Evolutionary conservation across 2,113 vertebrate genomes (phyloP), one percentile per base, ranked within the genome.

Genomic region (Lepus americanus): DNA sequence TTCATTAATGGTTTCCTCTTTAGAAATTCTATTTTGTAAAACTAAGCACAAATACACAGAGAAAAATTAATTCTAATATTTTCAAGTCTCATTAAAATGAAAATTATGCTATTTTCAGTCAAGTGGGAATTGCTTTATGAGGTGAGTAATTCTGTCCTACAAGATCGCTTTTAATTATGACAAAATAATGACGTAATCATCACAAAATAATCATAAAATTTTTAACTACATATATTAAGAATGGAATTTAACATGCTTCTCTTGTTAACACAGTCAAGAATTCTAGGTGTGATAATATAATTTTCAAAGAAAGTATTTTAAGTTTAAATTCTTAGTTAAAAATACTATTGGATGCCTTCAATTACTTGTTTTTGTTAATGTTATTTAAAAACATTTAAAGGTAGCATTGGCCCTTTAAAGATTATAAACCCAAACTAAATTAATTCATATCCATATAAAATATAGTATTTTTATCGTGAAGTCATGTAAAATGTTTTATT

Each of bases 101-200:
- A 80, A 95, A 89, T 89, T 67, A 29, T 29, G 12, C 59, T 93
- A 31, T n/a, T 86, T 96, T 0, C 36, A 55, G 63, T 97, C 89
- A 66, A 72, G 76, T 92, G n/a, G 13, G 84, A 96, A 64, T 13
- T 69, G 82, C 76, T 76, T 92, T 85, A 3, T 87, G 89, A 74
- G 61, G 9, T 51, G 89, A 53, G 14, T 92, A 85, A 81, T 63
- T 92, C 39, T 92, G 12, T 55, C 25, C 27, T 20, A 0, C 31
- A 90, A 31, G 78, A 20, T 2, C 0, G 39, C 1, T 13, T 92
- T 39, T 33, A 33, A 44, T 77, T 33, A 63, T 53, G n/a, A 78
- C 3, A 74, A 82, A 81, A 88, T 92, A 49, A 77, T 66, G 83
- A 69, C 78, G 74, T 49, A 69, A 20, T 84, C 6, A 78, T 89